Evolutionary conservation across 2,797 vertebrate genomes (phyloP), one percentile per base, ranked within the genome.

Genomic region (Pristis pectinata): DNA sequence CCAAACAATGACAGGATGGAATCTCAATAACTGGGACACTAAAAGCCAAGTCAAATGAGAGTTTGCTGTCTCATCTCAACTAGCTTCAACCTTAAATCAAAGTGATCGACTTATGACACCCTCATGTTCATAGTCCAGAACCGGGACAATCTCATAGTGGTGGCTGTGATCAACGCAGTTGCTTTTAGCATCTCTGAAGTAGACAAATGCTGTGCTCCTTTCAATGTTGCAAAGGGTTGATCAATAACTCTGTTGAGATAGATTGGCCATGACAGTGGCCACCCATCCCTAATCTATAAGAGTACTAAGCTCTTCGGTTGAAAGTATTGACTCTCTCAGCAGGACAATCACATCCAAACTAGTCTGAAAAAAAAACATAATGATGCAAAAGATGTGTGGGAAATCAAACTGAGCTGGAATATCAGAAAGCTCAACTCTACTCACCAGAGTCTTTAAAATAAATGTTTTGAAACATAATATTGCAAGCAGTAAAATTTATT

Each of bases 241-340:
- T 91, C 87, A 91, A 91, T 91, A 91, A 27, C n/a, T 67, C 61
- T 91, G 87, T 67, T 91, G 87, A 67, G 87, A 67, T 67, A 91
- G 87, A 91, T 91, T 91, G n/a, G 64, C 61, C n/a, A 22, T 8
- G 59, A 67, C 37, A 37, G 61, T 67, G 87, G n/a, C 61, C 61
- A 91, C 87, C 87, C 17, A 67, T 61, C 61, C 61, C 61, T 67
- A 91, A 91, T 91, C 87, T 91, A 67, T 91, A 91, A 41, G 59
- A 67, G 59, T 41, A 91, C 87, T 67, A 91, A 91, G 19, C 87
- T 53, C 59, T 41, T 91, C 61, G 24, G 59, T 91, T 91, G 87
- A 91, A 91, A 91, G 59, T 61, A 91, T 91, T 91, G 61, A 91
- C 37, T 61, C 56, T 67, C 59, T 67, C 87, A 91, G 59, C 87